phyloP scores from a whole-genome alignment of 1,140 invertebrate genomes.

The Pogonomyrmex barbatus region DNA sequence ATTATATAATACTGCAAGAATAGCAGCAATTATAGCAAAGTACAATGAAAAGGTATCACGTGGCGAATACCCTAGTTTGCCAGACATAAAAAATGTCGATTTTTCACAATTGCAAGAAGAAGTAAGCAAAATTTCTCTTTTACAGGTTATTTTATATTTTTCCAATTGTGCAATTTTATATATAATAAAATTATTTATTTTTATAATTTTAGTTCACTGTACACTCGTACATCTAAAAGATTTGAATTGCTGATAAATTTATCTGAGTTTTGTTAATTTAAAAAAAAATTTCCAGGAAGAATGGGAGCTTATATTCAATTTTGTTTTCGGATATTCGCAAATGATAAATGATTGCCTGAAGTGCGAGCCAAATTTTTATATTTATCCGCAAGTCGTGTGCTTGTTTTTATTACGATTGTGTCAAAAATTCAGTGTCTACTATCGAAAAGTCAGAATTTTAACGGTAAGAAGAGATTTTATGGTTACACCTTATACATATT shows the following conservation, averaged over 20 bases:
- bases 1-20: conserved; percentile 90
- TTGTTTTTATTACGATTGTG: conserved; percentile 88
- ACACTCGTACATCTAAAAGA: not conserved
- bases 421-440: conserved; percentile 90
- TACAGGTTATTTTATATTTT: not conserved
- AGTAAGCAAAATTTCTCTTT: conserved; percentile 81
- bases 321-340: conserved; percentile 88
- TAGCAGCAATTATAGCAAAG: conserved; percentile 88
- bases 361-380: conserved; percentile 83
- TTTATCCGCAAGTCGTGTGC: conserved; percentile 88
- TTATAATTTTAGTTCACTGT: conserved; percentile 55
- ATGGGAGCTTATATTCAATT: conserved; percentile 90
- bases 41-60: conserved; percentile 86
- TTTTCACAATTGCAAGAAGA: conserved; percentile 88
- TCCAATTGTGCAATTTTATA: conserved; percentile 30
- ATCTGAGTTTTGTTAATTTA: not conserved
- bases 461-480: conserved; percentile 85
- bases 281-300: conserved; percentile 87
- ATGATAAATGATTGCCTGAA: conserved; percentile 86
- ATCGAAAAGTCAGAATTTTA: conserved; percentile 89
- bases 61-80: conserved; percentile 87
- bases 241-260: not conserved
- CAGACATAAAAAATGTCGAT: conserved; percentile 87
- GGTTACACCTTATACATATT: not conserved
- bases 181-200: conserved; percentile 22